Evolutionary conservation across 2,113 vertebrate genomes (phyloP), one percentile per base, ranked within the genome.

Genomic region (Microcebus ravelobensis): DNA sequence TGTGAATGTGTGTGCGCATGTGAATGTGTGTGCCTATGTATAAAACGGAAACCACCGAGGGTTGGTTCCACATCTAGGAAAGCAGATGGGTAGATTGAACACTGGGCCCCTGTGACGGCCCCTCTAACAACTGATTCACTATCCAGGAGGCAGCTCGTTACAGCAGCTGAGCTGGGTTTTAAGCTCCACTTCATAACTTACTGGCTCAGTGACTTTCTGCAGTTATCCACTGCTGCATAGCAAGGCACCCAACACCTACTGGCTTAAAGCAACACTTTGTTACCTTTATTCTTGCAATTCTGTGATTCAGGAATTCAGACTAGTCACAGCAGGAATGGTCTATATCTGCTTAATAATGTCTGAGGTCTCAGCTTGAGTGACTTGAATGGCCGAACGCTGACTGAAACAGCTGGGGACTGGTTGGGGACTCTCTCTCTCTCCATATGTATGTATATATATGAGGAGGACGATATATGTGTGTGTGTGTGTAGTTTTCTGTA

Each of bases 1-100:
- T n/a, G 0, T 29, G 2, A 15, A 0, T 14, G 29, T 1, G 31
- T 21, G 27, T 5, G 14, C 6, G 4, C 31, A 10, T 50, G 18
- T 77, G 17, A 17, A 2, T 77, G 1, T 12, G 7, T 18, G 1
- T 29, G 29, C 0, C 15, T 20, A 13, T 65, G 25, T 79, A n/a
- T 21, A 70, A 48, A 23, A 87, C 59, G 42, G 63, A 59, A 95
- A 45, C 45, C 14, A 2, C 6, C 4, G 36, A 27, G 27, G 15
- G 52, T 36, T 27, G 18, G 39, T 25, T 55, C 25, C 21, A 12
- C 9, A 21, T 71, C 70, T 29, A 61, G 52, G 17, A 90, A 45
- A 81, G 77, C 77, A 63, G 34, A 34, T 12, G n/a, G 55, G 11
- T 17, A 55, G 31, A 63, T 36, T 31, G 45, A 85, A 23, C 31